Conservation (phyloP, 2,113 vertebrate species). For the Anthoscopus minutus region DNA sequence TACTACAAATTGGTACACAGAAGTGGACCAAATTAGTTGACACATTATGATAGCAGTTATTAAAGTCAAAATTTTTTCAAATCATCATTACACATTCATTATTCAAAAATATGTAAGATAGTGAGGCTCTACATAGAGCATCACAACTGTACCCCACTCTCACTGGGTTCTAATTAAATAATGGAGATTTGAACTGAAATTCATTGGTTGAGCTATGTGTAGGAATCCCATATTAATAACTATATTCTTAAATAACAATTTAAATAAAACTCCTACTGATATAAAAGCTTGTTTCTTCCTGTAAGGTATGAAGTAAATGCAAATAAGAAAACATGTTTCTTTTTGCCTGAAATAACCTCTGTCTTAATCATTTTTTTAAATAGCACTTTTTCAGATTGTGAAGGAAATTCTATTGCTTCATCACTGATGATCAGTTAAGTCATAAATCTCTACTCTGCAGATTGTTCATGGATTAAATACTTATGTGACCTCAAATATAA, state of each 20-base stretch:
- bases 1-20: background rate
- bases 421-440: slow-evolving; percentile 58
- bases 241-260: background rate
- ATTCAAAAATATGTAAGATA: slow-evolving; percentile 11
- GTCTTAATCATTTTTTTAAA: slow-evolving; percentile 41
- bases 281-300: slow-evolving; percentile 28
- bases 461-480: slow-evolving; percentile 64
- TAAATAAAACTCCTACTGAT: background rate
- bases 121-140: background rate
- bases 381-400: slow-evolving; percentile 19
- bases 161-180: slow-evolving; percentile 14
- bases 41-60: background rate
- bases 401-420: slow-evolving; percentile 58
- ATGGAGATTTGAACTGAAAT: background rate
- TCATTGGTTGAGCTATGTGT: background rate
- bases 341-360: slow-evolving; percentile 19
- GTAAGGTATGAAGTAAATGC: background rate
- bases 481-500: slow-evolving; percentile 45
- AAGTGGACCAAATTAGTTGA: background rate
- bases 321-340: slow-evolving; percentile 40
- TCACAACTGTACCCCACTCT: background rate
- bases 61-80: slow-evolving; percentile 16
- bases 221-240: background rate
- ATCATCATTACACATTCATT: background rate
- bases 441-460: slow-evolving; percentile 23